Evolutionary conservation across 2,888 invertebrate genomes (phyloP).

Genomic region (Pogonocherus hispidulus): DNA sequence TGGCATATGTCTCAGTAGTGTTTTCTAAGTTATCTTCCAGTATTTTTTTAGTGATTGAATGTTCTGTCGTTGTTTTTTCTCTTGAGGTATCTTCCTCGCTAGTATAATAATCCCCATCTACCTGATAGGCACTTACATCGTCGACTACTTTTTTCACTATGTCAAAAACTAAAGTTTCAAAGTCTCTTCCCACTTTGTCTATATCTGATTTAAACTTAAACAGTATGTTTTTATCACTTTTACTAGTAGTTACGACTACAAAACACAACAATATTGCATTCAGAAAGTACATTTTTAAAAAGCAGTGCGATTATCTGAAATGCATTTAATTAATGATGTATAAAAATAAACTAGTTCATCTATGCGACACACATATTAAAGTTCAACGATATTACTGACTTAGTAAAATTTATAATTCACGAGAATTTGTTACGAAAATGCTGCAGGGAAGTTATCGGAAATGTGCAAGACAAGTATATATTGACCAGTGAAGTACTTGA

Average conservation of each 20-base stretch:
- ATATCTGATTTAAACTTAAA: slow-evolving; percentile 12
- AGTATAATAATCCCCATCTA: slow-evolving; percentile 9
- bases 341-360: background rate
- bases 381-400: slow-evolving; percentile 16
- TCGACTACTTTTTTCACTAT: background rate
- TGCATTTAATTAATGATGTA: background rate
- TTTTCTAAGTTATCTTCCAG: background rate
- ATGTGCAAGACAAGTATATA: background rate
- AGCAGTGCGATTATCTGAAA: background rate
- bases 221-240: background rate
- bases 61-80: background rate
- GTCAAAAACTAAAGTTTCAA: slow-evolving; percentile 12
- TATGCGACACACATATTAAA: background rate
- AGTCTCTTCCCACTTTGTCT: background rate
- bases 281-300: background rate
- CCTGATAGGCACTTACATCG: background rate
- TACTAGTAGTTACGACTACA: background rate
- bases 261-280: background rate
- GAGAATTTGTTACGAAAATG: slow-evolving; percentile 2
- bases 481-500: background rate
- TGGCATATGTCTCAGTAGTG: slow-evolving; percentile 3
- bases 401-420: slow-evolving; percentile 1
- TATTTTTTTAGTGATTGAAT: background rate
- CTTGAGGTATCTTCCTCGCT: background rate
- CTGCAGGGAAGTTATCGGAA: background rate